These are phyloP conservation scores for Helarctos malayanus DNA, from an alignment of 2,797 vertebrate species.

Conservation along the genomic window DNA sequence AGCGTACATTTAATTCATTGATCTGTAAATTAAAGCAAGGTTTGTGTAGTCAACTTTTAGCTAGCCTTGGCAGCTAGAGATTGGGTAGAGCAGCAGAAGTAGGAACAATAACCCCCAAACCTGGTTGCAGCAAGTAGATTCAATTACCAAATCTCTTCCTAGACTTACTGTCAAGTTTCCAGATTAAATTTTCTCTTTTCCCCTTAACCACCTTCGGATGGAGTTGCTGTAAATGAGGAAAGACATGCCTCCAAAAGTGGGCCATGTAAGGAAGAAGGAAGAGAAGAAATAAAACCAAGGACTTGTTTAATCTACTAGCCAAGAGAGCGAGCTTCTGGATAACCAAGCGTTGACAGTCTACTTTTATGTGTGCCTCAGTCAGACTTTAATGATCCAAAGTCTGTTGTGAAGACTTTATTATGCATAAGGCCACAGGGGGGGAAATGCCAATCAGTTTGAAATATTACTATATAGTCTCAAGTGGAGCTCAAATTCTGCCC, in stretches of 20 bases:
- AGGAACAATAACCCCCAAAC: constrained; percentile 31
- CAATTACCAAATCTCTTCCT: constrained; percentile 52
- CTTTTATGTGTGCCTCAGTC: constrained; percentile 68
- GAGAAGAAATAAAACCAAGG: constrained; percentile 20
- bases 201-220: background rate
- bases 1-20: constrained; percentile 43
- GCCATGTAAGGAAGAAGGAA: background rate
- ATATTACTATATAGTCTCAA: constrained; percentile 76
- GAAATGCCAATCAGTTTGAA: constrained; percentile 80
- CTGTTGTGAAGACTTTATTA: constrained; percentile 82
- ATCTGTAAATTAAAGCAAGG: constrained; percentile 11
- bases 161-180: constrained; percentile 36
- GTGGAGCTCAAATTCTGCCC: constrained; percentile 59
- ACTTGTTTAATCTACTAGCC: constrained; percentile 50
- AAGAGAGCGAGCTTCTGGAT: constrained; percentile 50
- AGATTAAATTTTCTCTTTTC: constrained; percentile 62
- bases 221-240: constrained; percentile 41
- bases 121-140: constrained; percentile 60
- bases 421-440: constrained; percentile 73
- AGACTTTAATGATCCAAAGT: constrained; percentile 79
- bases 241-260: background rate
- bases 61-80: background rate
- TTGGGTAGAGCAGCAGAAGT: background rate
- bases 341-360: constrained; percentile 50
- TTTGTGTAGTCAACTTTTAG: constrained; percentile 26